Base-by-base conservation (phyloP, 2,113 vertebrate species). In the Talpa occidentalis region DNA sequence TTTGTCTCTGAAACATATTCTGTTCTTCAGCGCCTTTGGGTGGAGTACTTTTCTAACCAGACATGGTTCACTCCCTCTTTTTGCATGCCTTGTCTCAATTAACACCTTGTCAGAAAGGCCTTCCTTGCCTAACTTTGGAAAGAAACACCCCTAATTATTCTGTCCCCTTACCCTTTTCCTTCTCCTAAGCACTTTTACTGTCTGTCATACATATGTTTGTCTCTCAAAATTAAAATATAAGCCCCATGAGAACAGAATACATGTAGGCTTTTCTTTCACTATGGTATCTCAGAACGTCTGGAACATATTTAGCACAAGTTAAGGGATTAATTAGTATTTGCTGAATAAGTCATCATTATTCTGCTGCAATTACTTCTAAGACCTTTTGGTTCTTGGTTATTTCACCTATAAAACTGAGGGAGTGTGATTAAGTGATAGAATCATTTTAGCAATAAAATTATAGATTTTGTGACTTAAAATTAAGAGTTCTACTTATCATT, bases 381-480 rank as follows among this genome's bases (percentile, higher is more conserved):
- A 19, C 30, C 30, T 69, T 81, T 10, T 72, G 32, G 85, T 24
- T 92, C 40, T 88, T 6, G 69, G 40, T 80, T 87, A 86, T 40
- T 87, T 87, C 32, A 67, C 49, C 19, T 64, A 35, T 42, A 88
- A 90, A 88, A 62, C 19, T 37, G 30, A 88, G 56, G 14, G n/a
- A 81, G 62, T 56, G 7, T 91, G 77, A 89, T 47, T 66, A 79
- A 93, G 64, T 66, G 24, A 72, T 9, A 70, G 69, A 69, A 37
- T 66, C 74, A 59, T 69, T 92, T 91, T 66, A 86, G 47, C 16
- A 92, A 76, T 14, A 82, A 44, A 79, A 73, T 79, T 59, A 70
- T 54, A 78, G 67, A 49, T 83, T 94, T 49, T 86, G 35, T 72
- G 35, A 93, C 40, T 96, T 82, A 86, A 84, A 86, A 90, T 66